phyloP scores from a whole-genome alignment of 2,888 invertebrate species.

The Isoperla grammatica region DNA sequence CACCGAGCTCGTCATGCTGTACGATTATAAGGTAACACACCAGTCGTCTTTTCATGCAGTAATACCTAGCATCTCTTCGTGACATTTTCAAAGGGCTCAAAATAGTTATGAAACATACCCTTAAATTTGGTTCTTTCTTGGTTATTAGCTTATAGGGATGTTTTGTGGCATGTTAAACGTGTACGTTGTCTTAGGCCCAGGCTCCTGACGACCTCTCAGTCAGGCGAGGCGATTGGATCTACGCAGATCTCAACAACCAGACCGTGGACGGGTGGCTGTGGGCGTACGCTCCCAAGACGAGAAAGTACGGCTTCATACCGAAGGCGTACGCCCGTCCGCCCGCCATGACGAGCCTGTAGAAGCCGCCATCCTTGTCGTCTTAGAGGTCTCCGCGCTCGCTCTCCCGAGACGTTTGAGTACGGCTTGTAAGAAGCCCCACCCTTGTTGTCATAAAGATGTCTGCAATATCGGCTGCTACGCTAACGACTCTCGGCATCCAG shows the following conservation, averaged over 20 bases:
- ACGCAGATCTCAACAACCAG: constrained; percentile 88
- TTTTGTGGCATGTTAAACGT: too few relatives aligned
- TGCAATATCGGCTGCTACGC: too few relatives aligned
- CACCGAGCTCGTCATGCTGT: constrained; percentile 88
- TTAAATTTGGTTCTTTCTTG: too few relatives aligned
- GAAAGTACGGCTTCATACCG: constrained; percentile 92
- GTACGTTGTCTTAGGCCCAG: constrained; percentile 57
- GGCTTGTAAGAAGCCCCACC: too few relatives aligned
- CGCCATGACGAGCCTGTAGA: constrained; percentile 78
- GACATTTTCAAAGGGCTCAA: neutral
- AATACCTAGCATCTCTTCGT: neutral
- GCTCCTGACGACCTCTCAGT: constrained; percentile 90
- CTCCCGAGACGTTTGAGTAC: too few relatives aligned
- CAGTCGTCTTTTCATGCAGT: too few relatives aligned
- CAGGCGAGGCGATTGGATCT: constrained; percentile 89
- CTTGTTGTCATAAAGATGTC: too few relatives aligned
- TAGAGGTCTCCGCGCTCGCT: neutral
- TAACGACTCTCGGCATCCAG: too few relatives aligned
- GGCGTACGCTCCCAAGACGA: constrained; percentile 89
- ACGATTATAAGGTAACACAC: constrained; percentile 76
- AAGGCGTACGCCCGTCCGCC: constrained; percentile 91
- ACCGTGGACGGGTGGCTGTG: constrained; percentile 93
- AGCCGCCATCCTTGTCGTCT: constrained; percentile 1
- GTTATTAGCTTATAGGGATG: too few relatives aligned
- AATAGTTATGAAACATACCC: too few relatives aligned